A percentile compares a stretch with the other conserved stretches of the same genome.
Evolutionary conservation across 2,113 vertebrate genomes (phyloP).

Genomic region (Lampris megalopsis): DNA sequence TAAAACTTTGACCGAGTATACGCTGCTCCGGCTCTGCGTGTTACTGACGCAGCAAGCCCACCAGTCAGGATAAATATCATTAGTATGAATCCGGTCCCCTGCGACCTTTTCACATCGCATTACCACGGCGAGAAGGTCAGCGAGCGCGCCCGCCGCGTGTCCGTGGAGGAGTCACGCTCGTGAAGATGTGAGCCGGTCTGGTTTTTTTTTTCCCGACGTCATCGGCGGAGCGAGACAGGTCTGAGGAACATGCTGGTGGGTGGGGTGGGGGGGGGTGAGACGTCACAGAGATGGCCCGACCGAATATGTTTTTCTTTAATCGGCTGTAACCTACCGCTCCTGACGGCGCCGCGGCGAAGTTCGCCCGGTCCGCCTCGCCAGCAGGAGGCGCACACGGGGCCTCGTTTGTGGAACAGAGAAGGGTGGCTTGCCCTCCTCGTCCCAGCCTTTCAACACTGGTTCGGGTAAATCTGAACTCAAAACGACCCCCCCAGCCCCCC

Average conservation of each 20-base stretch:
- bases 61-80: slow-evolving; percentile 67
- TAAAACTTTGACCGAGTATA: slow-evolving; percentile 32
- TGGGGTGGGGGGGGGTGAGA: no score
- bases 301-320: no score
- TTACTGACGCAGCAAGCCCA: slow-evolving; percentile 41
- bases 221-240: neutral
- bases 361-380: slow-evolving; percentile 21
- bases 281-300: no score
- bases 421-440: slow-evolving; percentile 42
- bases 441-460: slow-evolving; percentile 61
- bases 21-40: slow-evolving; percentile 24
- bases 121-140: slow-evolving; percentile 77
- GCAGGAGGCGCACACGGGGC: neutral
- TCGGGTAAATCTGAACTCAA: slow-evolving; percentile 65
- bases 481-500: slow-evolving; percentile 38
- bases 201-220: slow-evolving; percentile 26
- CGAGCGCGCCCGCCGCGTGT: slow-evolving; percentile 37
- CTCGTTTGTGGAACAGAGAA: slow-evolving; percentile 21
- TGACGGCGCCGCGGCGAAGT: no score
- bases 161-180: slow-evolving; percentile 4
- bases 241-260: slow-evolving; percentile 19
- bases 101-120: slow-evolving; percentile 74
- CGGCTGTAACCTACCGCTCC: no score
- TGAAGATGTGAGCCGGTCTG: slow-evolving; percentile 34
- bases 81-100: slow-evolving; percentile 60